Base-by-base conservation (phyloP, 2,888 invertebrate species). In the Harpalus rufipes region DNA sequence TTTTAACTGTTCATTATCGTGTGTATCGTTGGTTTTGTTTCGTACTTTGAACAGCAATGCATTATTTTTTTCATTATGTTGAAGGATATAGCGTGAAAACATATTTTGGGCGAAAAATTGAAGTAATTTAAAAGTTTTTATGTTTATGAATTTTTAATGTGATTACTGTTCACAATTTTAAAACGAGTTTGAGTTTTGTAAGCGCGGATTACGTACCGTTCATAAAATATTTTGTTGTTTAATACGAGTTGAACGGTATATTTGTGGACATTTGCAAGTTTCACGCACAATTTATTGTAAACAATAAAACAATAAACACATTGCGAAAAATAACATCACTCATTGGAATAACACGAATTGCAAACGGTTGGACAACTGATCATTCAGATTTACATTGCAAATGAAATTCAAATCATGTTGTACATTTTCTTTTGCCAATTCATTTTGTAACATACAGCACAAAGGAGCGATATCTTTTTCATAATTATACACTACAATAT, bases 141-240 rank as follows among this genome's bases (percentile, higher is more conserved):
- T 74, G 18, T 51, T 44, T 44, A 74, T 74, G 72, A 74, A 74
- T 74, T 74, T 18, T 74, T 74, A 74, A 74, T 74, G 72, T 44
- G 44, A 74, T 74, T 74, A 44, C 72, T 44, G 72, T 74, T 74
- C 72, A 74, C 72, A 74, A 74, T 74, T 74, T 74, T 74, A 16
- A 68, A 44, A 18, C 72, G 72, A 74, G 72, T 74, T 74, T 74
- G 41, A 68, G 68, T 68, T 68, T 68, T 68, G 68, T 16, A 41
- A 14, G 41, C 68, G n/a, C 39, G 44, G 72, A 74, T 74, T 74
- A 74, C 12, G 10, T 51, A 8, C 44, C 10, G 72, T 51, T 74
- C 44, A 74, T 74, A 74, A 68, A 74, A 74, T 74, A 74, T 74
- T 74, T 74, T 74, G 8, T 74, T 74, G 25, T 44, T 74, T 44